phyloP scores from a whole-genome alignment of 1,140 invertebrate species.

The Berghia stephanieae region DNA sequence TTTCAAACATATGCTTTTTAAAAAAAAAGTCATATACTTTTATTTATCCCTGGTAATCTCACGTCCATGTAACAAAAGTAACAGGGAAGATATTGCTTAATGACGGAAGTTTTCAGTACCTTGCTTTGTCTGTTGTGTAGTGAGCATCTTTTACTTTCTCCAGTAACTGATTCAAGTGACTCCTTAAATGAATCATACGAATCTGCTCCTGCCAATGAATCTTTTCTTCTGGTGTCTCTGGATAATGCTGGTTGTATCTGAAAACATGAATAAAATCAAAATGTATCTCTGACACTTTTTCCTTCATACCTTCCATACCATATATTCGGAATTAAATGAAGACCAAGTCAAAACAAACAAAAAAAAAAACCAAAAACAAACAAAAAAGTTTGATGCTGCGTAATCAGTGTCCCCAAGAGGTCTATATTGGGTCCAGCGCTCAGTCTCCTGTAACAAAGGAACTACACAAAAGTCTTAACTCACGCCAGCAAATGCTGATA shows the following conservation, averaged over 20 bases:
- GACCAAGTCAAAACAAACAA: neutral
- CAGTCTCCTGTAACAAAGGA: no score
- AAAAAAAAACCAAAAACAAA: neutral
- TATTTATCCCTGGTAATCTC: no score
- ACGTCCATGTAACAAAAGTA: neutral
- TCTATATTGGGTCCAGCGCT: no score
- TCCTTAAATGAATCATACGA: constrained; percentile 62
- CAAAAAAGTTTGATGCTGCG: no score
- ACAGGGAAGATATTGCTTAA: neutral
- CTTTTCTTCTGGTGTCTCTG: constrained; percentile 48
- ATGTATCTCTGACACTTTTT: neutral
- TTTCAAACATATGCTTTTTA: no score
- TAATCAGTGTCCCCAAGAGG: no score
- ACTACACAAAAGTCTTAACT: no score
- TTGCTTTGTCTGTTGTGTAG: constrained; percentile 58
- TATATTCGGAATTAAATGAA: neutral
- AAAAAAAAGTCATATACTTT: no score
- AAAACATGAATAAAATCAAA: neutral
- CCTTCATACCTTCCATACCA: no score
- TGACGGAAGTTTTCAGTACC: constrained; percentile 38
- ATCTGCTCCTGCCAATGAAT: constrained; percentile 61
- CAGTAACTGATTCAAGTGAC: constrained; percentile 59
- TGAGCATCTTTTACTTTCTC: constrained; percentile 60
- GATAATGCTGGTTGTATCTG: constrained; percentile 38
- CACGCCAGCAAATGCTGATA: no score